Evolutionary conservation across 2,113 vertebrate species (phyloP).

Genomic region (Phrynocephalus versicolor): DNA sequence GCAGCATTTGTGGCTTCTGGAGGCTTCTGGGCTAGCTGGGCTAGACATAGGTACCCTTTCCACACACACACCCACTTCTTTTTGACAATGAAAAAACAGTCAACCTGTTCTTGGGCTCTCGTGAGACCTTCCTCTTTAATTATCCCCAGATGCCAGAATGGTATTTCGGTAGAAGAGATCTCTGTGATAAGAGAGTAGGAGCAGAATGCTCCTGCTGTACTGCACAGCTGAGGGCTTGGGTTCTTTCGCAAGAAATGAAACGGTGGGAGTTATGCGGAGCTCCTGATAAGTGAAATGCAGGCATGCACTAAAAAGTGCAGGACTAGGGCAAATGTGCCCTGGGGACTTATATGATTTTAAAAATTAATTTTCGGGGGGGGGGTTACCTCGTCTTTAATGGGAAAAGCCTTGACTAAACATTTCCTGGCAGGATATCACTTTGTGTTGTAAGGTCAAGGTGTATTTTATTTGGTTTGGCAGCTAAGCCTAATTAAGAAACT

Average conservation of each 20-base stretch:
- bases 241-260: neutral
- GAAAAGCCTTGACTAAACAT: conserved; percentile 48
- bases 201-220: neutral
- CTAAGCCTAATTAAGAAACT: conserved; percentile 49
- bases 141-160: neutral
- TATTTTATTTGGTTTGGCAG: conserved; percentile 57
- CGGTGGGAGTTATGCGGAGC: neutral
- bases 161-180: neutral
- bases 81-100: neutral
- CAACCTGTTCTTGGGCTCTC: neutral
- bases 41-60: too few species aligned
- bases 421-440: conserved; percentile 54
- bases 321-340: conserved; percentile 15
- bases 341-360: conserved; percentile 51
- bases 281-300: neutral
- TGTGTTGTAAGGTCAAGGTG: conserved; percentile 40
- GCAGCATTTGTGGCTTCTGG: neutral
- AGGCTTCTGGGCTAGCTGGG: neutral
- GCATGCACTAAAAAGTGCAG: neutral
- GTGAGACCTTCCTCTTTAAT: neutral
- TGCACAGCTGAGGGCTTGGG: neutral
- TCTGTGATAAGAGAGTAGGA: neutral
- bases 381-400: conserved; percentile 53
- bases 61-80: too few species aligned
- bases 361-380: neutral